Evolutionary conservation across 2,113 vertebrate species (phyloP), one percentile per base, ranked within the genome.

Genomic region (Tragelaphus strepsiceros): DNA sequence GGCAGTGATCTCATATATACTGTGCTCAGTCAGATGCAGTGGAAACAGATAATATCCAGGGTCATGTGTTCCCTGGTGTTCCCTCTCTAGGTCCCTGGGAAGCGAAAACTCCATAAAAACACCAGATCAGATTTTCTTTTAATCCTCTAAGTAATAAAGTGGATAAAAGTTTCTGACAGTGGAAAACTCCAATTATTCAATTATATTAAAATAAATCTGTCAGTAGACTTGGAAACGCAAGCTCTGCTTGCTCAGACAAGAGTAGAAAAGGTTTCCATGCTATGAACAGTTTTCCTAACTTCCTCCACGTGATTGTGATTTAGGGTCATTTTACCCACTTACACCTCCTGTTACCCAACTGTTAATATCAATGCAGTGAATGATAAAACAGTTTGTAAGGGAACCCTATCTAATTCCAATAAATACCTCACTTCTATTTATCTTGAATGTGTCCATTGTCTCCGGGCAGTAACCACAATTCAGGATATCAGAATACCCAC

Each of bases 71-170:
- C 7, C 11, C 62, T 10, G 51, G 39, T 92, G 92, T 96, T 97
- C 97, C 92, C 96, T 97, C 94, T 97, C 94, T 95, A 97, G 97
- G 96, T 98, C 97, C 96, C 94, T 98, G 91, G 58, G 96, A 97
- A 96, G 98, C 98, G 91, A 98, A 98, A 98, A 94, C 82, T 95
- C 97, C 97, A 97, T 96, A 98, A 98, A 98, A 98, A 94, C 97
- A 97, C 95, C 91, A 96, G 96, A 96, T 98, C 96, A 94, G 10
- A 88, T 97, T 96, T 91, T 97, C 97, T 97, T 97, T 97, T 98
- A 97, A 98, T 98, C 96, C 87, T 90, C 71, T 94, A 96, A 97
- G 96, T 96, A 96, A 92, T 95, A 92, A 96, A 97, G 93, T 96
- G 91, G 91, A 96, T 96, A 95, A 96, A 97, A 95, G 89, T 97